Percentiles rank a stretch among this genome's conserved stretches.
Evolutionary conservation across 2,797 vertebrate species (phyloP).

Genomic region (Crax fasciolata): DNA sequence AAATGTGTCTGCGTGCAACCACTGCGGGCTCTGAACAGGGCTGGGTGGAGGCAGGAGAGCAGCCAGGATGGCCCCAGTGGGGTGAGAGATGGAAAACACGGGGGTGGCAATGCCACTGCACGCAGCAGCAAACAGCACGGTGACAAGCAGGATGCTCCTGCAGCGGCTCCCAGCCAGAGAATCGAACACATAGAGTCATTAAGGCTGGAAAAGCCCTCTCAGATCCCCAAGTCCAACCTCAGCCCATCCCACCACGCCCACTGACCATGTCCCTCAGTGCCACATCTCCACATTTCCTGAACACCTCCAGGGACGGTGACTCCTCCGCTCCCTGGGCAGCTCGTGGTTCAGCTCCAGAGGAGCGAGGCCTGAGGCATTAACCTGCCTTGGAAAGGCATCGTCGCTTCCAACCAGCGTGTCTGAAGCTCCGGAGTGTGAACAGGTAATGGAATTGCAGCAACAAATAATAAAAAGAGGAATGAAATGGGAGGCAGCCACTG

Average conservation of each 20-base stretch:
- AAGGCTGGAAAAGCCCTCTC: neutral
- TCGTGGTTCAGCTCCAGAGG: neutral
- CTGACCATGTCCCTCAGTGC: neutral
- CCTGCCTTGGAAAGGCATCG: slow-evolving; percentile 75
- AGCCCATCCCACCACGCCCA: too few species aligned
- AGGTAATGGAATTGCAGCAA: slow-evolving; percentile 80
- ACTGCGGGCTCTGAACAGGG: neutral
- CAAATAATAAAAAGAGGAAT: slow-evolving; percentile 79
- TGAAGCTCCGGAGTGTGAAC: slow-evolving; percentile 66
- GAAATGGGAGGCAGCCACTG: slow-evolving; percentile 67
- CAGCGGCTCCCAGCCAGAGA: neutral
- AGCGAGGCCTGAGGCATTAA: slow-evolving; percentile 52
- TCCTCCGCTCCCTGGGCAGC: neutral
- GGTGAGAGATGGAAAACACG: neutral
- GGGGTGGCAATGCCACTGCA: accelerated
- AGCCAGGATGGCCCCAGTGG: neutral
- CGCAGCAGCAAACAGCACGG: accelerated
- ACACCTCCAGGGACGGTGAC: neutral
- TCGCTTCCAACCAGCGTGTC: slow-evolving; percentile 51
- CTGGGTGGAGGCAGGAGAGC: neutral
- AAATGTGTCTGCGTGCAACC: accelerated
- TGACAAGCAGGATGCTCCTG: neutral
- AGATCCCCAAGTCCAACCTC: neutral
- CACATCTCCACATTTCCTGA: neutral
- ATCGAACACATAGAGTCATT: neutral